Conservation (phyloP, 2,113 vertebrate species). For the Solenodon paradoxus region DNA sequence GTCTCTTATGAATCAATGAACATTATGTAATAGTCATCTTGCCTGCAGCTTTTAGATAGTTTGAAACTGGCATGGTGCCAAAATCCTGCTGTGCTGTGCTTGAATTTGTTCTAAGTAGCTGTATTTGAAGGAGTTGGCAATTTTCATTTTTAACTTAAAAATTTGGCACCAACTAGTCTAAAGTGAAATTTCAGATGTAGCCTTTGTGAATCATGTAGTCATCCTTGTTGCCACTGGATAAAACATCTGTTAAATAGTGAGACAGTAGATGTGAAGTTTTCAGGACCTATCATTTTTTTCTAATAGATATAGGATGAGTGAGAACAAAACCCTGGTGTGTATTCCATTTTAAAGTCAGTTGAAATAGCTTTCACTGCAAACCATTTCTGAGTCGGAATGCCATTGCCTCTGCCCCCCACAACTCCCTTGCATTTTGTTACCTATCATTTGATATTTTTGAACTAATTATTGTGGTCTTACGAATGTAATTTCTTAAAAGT, state of each 20-base stretch:
- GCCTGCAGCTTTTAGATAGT: not conserved
- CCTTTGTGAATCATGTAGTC: not conserved
- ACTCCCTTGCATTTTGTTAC: not conserved
- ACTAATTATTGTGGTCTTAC: not conserved
- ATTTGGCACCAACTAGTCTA: not conserved
- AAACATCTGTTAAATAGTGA: not conserved
- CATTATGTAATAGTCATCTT: not conserved
- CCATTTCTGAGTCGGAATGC: not conserved
- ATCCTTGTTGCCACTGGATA: not conserved
- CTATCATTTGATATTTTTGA: not conserved
- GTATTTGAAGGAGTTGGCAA: not conserved
- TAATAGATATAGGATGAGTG: not conserved
- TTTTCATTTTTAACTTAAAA: slow-evolving; percentile 21
- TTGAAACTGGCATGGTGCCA: not conserved
- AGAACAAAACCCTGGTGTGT: not conserved
- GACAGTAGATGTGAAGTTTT: slow-evolving; percentile 21
- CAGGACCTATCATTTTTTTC: not conserved
- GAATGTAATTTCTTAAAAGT: not conserved
- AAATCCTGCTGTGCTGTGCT: not conserved
- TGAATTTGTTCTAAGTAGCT: slow-evolving; percentile 20
- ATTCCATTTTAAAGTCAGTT: not conserved
- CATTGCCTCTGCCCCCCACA: no score
- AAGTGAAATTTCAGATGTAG: slow-evolving; percentile 59
- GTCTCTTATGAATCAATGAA: not conserved
- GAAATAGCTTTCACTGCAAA: not conserved